Evolutionary conservation across 2,888 invertebrate genomes (phyloP).

Genomic region (Eupithecia abbreviata): DNA sequence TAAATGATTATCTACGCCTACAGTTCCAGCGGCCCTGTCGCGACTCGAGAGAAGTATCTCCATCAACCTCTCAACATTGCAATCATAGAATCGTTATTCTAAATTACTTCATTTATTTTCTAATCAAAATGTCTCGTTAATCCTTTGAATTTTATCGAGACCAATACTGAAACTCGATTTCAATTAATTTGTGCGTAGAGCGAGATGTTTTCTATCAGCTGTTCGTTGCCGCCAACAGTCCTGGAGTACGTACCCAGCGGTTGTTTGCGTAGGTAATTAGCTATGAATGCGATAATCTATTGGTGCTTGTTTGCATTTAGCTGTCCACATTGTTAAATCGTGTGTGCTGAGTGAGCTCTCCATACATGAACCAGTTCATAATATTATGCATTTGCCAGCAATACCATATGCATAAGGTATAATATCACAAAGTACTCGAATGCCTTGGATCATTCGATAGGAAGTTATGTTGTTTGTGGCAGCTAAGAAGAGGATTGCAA

Average conservation of each 20-base stretch:
- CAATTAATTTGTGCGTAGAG: constrained; percentile 32
- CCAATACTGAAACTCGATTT: constrained; percentile 39
- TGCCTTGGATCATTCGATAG: no score
- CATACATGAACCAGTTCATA: background rate
- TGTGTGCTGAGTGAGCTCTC: background rate
- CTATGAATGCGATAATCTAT: constrained; percentile 2
- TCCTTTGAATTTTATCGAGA: constrained; percentile 39
- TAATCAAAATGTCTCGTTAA: constrained; percentile 44
- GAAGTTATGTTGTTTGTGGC: no score
- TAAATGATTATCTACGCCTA: background rate
- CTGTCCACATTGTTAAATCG: constrained; percentile 5
- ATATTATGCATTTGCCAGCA: no score
- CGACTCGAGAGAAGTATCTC: background rate
- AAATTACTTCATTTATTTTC: constrained; percentile 22
- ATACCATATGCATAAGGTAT: no score
- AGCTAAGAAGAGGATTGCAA: no score
- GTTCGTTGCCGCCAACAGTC: background rate
- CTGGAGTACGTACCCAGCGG: background rate
- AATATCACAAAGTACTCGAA: no score
- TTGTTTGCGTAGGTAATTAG: background rate
- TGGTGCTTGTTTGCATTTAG: constrained; percentile 4
- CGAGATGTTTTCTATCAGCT: constrained; percentile 17
- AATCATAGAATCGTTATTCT: constrained; percentile 4
- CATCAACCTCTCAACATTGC: background rate
- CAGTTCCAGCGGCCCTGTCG: background rate